phyloP scores from a whole-genome alignment of 2,888 invertebrate species.

The Ochropleura plecta region DNA sequence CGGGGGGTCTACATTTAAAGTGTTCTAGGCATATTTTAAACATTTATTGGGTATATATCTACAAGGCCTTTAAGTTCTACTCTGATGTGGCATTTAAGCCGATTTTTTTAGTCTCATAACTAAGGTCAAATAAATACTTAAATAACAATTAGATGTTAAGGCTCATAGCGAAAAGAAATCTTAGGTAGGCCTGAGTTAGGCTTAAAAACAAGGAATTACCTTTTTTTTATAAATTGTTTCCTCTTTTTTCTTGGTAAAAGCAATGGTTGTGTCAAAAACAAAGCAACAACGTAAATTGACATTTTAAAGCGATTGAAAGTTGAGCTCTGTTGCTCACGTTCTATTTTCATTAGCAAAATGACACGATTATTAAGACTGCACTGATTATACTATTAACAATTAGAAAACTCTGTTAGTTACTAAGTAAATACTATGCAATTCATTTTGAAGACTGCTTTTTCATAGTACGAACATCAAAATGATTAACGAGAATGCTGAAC shows the following conservation, averaged over 20 bases:
- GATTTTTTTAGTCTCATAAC: slow-evolving; percentile 46
- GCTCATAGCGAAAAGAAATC: slow-evolving; percentile 27
- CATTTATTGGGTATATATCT: slow-evolving; percentile 75
- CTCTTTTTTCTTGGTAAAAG: not conserved
- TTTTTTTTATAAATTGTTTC: not conserved
- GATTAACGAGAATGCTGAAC: not conserved
- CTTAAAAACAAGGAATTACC: slow-evolving; percentile 1
- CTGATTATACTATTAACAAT: not conserved
- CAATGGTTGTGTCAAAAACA: not conserved
- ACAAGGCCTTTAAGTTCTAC: slow-evolving; percentile 78
- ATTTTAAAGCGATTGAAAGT: not conserved
- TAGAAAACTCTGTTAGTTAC: not conserved
- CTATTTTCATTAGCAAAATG: not conserved
- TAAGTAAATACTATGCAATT: not conserved
- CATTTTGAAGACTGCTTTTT: not conserved
- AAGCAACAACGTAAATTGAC: too few species aligned
- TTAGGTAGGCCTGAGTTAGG: not conserved
- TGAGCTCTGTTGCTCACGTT: too few species aligned
- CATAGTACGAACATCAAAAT: not conserved
- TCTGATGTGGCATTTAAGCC: slow-evolving; percentile 68
- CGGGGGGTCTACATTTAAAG: slow-evolving; percentile 1
- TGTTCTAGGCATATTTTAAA: slow-evolving; percentile 42
- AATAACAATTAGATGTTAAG: slow-evolving; percentile 11
- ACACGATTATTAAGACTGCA: not conserved
- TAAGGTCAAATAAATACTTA: slow-evolving; percentile 34